Conservation (phyloP, 2,797 vertebrate species). For the Myiothlypis coronata region DNA sequence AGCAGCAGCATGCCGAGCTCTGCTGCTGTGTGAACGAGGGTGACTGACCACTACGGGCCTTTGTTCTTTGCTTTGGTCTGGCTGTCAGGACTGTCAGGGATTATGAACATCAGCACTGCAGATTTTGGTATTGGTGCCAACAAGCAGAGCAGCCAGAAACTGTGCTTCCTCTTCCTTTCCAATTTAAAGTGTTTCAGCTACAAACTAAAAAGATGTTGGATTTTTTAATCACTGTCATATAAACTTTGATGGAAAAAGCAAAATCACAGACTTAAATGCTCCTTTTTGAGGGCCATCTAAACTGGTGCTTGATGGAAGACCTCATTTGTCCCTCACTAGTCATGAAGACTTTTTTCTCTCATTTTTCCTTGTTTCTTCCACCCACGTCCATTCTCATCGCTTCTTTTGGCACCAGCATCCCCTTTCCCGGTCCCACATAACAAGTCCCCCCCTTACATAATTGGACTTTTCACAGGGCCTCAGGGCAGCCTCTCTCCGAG, state of each 20-base stretch:
- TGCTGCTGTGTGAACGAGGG: neutral
- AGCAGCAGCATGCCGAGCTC: neutral
- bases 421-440: fast-evolving
- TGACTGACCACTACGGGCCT: fast-evolving
- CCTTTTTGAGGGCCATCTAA: neutral
- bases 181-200: neutral
- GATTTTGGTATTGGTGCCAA: neutral
- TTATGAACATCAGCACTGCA: neutral
- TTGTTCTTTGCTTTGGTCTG: neutral
- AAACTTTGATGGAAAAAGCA: neutral
- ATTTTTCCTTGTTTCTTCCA: neutral
- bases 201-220: neutral
- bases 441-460: neutral
- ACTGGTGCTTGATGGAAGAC: neutral
- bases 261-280: neutral
- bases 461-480: neutral
- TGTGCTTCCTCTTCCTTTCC: neutral
- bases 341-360: neutral
- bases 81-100: neutral
- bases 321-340: neutral
- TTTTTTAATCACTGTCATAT: neutral
- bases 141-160: neutral
- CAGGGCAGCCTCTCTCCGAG: neutral
- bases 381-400: fast-evolving
- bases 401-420: neutral